These are phyloP conservation scores for Anguilla marmorata DNA, from an alignment of 2,797 vertebrate species.

Conservation along the genomic window DNA sequence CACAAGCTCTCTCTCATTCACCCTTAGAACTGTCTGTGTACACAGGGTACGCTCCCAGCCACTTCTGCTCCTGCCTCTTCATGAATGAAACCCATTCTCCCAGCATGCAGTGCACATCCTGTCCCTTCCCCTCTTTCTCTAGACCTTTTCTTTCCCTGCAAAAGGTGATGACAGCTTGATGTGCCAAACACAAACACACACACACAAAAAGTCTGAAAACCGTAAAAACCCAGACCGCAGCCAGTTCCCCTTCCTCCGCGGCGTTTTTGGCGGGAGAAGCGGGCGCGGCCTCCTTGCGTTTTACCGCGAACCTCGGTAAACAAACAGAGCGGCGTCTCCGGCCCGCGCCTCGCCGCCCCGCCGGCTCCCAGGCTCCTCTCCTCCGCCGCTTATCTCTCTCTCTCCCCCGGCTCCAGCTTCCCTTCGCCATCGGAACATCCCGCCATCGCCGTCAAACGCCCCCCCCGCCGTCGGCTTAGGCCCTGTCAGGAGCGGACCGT, in stretches of 20 bases:
- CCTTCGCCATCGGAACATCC: conserved; percentile 61
- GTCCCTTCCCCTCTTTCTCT: conserved; percentile 37
- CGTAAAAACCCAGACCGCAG: conserved; percentile 42
- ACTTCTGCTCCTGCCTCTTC: conserved; percentile 60
- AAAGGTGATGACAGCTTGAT: conserved; percentile 55
- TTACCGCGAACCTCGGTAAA: conserved; percentile 61
- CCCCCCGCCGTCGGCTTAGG: conserved; percentile 52
- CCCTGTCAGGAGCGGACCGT: conserved; percentile 77
- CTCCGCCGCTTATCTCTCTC: conserved; percentile 78
- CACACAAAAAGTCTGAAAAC: conserved; percentile 37
- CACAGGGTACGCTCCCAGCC: conserved; percentile 53
- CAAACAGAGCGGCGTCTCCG: conserved; percentile 64
- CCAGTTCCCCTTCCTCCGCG: conserved; percentile 29
- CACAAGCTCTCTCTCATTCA: conserved; percentile 49
- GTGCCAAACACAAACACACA: conserved; percentile 40
- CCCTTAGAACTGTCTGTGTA: conserved; percentile 57
- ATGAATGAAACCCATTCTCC: conserved; percentile 63
- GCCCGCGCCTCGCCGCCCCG: conserved; percentile 70
- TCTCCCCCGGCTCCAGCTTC: conserved; percentile 52
- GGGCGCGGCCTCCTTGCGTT: conserved; percentile 54
- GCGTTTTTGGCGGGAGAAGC: conserved; percentile 21
- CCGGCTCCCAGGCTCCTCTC: conserved; percentile 78
- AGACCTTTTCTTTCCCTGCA: conserved; percentile 32
- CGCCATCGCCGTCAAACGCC: conserved; percentile 31
- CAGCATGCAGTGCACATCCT: conserved; percentile 62